Percentiles rank a stretch among this genome's conserved stretches.
Conservation (phyloP, 1,140 invertebrate species). For the Asbolus verrucosus region DNA sequence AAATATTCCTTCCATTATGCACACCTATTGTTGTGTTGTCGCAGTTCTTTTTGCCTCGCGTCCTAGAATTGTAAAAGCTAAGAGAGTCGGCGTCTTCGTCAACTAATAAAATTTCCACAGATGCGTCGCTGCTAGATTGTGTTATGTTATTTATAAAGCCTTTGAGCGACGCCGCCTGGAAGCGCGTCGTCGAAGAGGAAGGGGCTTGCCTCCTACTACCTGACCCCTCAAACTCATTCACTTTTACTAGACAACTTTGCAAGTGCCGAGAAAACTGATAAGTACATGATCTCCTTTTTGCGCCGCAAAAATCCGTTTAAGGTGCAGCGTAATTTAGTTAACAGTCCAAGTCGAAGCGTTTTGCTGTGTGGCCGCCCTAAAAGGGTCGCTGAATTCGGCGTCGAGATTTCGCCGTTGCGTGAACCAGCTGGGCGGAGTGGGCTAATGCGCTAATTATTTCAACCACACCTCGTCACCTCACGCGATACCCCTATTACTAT, state of each 20-base stretch:
- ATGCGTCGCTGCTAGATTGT: constrained; percentile 64
- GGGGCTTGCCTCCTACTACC: constrained; percentile 40
- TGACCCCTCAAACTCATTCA: constrained; percentile 38
- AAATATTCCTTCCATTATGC: background rate
- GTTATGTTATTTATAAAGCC: constrained; percentile 65
- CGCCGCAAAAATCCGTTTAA: background rate
- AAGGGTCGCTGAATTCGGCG: no score
- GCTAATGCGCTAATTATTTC: constrained; percentile 57
- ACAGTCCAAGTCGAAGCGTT: no score
- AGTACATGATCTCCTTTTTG: background rate
- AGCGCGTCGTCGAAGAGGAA: constrained; percentile 50
- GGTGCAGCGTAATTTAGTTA: no score
- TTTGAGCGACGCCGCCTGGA: constrained; percentile 61
- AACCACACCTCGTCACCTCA: constrained; percentile 54
- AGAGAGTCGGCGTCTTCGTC: constrained; percentile 55
- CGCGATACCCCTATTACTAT: constrained; percentile 52
- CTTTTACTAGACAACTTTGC: constrained; percentile 31
- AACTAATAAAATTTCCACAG: constrained; percentile 65
- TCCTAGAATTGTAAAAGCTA: constrained; percentile 43
- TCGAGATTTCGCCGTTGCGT: constrained; percentile 44
- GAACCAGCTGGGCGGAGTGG: constrained; percentile 53
- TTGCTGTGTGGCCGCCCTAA: constrained; percentile 6
- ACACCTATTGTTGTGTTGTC: constrained; percentile 15
- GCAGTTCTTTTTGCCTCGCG: constrained; percentile 27
- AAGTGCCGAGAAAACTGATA: background rate